phyloP scores from a whole-genome alignment of 1,140 invertebrate genomes.

The Drosophila tani region DNA sequence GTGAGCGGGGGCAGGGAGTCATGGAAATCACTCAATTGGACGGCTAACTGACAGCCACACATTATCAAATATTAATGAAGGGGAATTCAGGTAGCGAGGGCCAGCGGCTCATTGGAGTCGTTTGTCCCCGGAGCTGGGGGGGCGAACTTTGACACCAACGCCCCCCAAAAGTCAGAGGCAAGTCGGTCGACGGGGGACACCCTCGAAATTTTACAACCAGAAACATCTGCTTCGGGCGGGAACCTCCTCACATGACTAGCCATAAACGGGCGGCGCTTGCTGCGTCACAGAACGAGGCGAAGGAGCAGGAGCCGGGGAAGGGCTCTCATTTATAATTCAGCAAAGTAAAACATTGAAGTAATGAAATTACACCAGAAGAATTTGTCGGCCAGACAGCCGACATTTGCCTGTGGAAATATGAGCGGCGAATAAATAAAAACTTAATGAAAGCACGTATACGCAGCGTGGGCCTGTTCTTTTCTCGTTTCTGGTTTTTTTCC shows the following conservation, averaged over 20 bases:
- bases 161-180: slow-evolving; percentile 57
- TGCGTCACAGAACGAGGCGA: slow-evolving; percentile 28
- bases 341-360: slow-evolving; percentile 82
- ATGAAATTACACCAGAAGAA: slow-evolving; percentile 82
- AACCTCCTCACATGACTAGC: slow-evolving; percentile 66
- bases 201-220: slow-evolving; percentile 47
- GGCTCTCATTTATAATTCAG: slow-evolving; percentile 77
- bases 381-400: slow-evolving; percentile 52
- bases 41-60: slow-evolving; percentile 77
- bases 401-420: slow-evolving; percentile 60
- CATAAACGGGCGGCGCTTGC: slow-evolving; percentile 57
- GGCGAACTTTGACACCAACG: slow-evolving; percentile 75
- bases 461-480: slow-evolving; percentile 38
- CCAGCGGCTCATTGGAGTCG: slow-evolving; percentile 68
- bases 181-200: slow-evolving; percentile 1
- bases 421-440: slow-evolving; percentile 76
- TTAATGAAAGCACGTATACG: slow-evolving; percentile 82
- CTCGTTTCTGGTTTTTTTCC: not conserved
- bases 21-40: slow-evolving; percentile 80
- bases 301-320: not conserved
- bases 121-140: slow-evolving; percentile 49
- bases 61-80: slow-evolving; percentile 80
- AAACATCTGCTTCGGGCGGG: slow-evolving; percentile 56
- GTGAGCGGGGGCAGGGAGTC: slow-evolving; percentile 9
- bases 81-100: not conserved